Base-by-base conservation (phyloP, 2,888 invertebrate species). In the Chrysodeixis includens region DNA sequence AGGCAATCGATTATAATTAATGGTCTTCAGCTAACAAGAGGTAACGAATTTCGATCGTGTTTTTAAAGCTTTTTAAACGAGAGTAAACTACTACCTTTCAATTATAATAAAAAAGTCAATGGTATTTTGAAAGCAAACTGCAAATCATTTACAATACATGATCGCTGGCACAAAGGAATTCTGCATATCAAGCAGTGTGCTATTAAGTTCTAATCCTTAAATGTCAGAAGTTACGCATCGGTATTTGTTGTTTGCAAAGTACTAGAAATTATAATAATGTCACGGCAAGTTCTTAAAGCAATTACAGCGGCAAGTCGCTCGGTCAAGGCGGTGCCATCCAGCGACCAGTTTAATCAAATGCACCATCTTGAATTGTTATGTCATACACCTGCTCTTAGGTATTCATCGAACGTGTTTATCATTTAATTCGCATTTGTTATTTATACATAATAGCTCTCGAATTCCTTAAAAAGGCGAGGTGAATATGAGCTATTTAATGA, bases 261-360 rank as follows among this genome's bases (percentile, higher is more conserved):
- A 68, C 59, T 30, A 70, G 73, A 74, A 61, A 71, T 74, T 64
- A 58, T 78, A 69, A 74, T 75, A 70, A 69, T 76, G 77, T 71
- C 79, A 78, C 22, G 77, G 79, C 76, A 83, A 84, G 78, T 85
- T 83, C 82, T 85, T 92, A 92, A 88, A 89, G 84, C 71, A 78
- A 88, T 89, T 87, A 86, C 86, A 84, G 83, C 82, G 69, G 69
- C 71, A 73, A 73, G 74, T 63, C 66, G 85, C 82, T 87, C 84
- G 93, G 93, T 93, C 95, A 95, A 95, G 94, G 94, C 85, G 74
- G 89, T 78, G 84, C 81, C 92, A 92, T 92, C 91, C 69, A 82
- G 64, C 67, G 83, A 87, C 88, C 79, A 65, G 88, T 87, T 86
- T 84, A 62, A 82, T 79, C 76, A 80, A 81, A 83, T 82, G 82